Conservation (phyloP, 2,888 invertebrate genomes). For the Lottia gigantea region DNA sequence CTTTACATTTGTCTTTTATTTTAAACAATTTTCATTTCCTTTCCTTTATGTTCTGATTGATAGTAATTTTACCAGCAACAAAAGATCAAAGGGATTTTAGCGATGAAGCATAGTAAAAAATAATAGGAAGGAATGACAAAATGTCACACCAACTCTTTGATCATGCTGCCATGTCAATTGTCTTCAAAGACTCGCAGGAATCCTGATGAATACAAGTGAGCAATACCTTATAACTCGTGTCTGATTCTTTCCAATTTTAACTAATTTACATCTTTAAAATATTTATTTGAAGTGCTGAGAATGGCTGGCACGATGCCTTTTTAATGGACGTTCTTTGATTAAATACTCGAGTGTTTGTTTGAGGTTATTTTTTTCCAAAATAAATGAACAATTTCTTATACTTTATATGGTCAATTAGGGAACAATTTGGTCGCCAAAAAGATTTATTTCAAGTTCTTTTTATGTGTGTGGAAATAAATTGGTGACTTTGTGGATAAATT, state of each 20-base stretch:
- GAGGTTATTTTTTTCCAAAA: background rate
- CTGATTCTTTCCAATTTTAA: background rate
- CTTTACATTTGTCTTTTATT: constrained; percentile 1
- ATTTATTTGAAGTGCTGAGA: constrained; percentile 3
- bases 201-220: constrained; percentile 8
- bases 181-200: constrained; percentile 1
- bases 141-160: constrained; percentile 3
- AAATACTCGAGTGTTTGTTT: background rate
- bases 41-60: background rate
- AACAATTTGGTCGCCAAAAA: too few relatives aligned
- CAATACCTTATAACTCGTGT: constrained; percentile 5
- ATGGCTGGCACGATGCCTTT: background rate
- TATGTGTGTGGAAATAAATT: too few relatives aligned
- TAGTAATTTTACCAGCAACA: background rate
- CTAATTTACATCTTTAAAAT: constrained; percentile 8
- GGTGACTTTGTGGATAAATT: too few relatives aligned
- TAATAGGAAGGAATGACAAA: constrained; percentile 3
- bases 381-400: too few relatives aligned
- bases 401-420: too few relatives aligned
- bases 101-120: constrained; percentile 8
- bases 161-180: constrained; percentile 6
- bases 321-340: background rate
- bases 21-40: constrained; percentile 8
- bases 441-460: too few relatives aligned
- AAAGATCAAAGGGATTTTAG: constrained; percentile 1